These are phyloP conservation scores for Lampropteryx suffumata DNA, from an alignment of 2,888 invertebrate genomes.

Conservation along the genomic window DNA sequence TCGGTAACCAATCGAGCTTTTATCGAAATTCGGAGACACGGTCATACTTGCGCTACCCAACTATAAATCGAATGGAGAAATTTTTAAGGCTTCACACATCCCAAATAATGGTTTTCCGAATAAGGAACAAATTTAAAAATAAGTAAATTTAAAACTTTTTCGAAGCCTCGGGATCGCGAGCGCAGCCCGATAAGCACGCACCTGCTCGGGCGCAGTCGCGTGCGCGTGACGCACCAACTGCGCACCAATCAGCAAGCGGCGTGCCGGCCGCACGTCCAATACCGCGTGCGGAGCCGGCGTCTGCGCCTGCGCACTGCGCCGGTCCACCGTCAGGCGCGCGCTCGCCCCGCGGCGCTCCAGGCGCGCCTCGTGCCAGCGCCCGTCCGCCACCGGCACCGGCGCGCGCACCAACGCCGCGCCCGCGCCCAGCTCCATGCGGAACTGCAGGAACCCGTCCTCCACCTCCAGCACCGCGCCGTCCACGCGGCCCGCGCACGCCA, in stretches of 20 bases:
- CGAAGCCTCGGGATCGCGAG: too few species aligned
- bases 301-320: conserved; percentile 89
- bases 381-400: conserved; percentile 71
- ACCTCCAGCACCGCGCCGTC: conserved; percentile 95
- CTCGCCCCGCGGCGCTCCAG: conserved; percentile 92
- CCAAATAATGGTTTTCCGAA: too few species aligned
- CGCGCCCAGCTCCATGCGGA: conserved; percentile 95
- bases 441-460: conserved; percentile 92
- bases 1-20: too few species aligned
- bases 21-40: too few species aligned
- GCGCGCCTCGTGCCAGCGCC: conserved; percentile 88
- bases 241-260: conserved; percentile 93
- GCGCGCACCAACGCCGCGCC: conserved; percentile 93
- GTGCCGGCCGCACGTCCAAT: conserved; percentile 89
- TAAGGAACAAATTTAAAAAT: too few species aligned
- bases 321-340: conserved; percentile 91
- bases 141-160: too few species aligned
- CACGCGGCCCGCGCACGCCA: conserved; percentile 92
- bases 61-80: too few species aligned
- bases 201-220: conserved; percentile 81
- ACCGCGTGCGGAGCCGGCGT: conserved; percentile 88
- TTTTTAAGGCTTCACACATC: too few species aligned
- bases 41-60: too few species aligned
- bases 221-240: conserved; percentile 90
- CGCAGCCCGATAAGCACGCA: too few species aligned